phyloP scores from a whole-genome alignment of 2,888 invertebrate species.

The Diogma glabrata region DNA sequence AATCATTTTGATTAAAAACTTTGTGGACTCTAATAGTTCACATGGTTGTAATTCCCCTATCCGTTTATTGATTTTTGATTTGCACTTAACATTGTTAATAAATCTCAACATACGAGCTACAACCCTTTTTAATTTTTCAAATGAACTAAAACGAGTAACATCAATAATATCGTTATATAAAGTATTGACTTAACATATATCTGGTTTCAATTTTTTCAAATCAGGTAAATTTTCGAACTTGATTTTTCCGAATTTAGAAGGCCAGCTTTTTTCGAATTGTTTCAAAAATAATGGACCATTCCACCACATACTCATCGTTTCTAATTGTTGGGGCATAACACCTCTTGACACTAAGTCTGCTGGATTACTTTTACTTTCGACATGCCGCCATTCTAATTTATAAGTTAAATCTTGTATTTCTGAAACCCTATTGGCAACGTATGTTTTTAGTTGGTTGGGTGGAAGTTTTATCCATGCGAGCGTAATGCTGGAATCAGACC shows the following conservation, averaged over 20 bases:
- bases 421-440: constrained; percentile 17
- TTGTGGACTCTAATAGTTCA: background rate
- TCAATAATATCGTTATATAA: background rate
- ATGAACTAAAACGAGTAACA: background rate
- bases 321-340: background rate
- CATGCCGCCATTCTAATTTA: constrained; percentile 14
- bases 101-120: background rate
- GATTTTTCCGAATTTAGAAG: background rate
- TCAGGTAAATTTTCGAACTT: background rate
- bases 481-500: constrained; percentile 8
- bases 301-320: background rate
- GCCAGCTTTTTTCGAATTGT: background rate
- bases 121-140: background rate
- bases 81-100: background rate
- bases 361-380: constrained; percentile 14
- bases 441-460: constrained; percentile 10
- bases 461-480: constrained; percentile 17
- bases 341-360: constrained; percentile 17
- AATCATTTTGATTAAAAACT: background rate
- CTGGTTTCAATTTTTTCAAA: background rate
- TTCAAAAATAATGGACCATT: background rate
- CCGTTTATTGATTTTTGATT: background rate
- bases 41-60: background rate
- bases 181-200: background rate
- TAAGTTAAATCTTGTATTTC: constrained; percentile 14